Percentiles rank a stretch among this genome's conserved stretches.
phyloP scores from a whole-genome alignment of 2,113 vertebrate genomes.

The Cettia cetti region DNA sequence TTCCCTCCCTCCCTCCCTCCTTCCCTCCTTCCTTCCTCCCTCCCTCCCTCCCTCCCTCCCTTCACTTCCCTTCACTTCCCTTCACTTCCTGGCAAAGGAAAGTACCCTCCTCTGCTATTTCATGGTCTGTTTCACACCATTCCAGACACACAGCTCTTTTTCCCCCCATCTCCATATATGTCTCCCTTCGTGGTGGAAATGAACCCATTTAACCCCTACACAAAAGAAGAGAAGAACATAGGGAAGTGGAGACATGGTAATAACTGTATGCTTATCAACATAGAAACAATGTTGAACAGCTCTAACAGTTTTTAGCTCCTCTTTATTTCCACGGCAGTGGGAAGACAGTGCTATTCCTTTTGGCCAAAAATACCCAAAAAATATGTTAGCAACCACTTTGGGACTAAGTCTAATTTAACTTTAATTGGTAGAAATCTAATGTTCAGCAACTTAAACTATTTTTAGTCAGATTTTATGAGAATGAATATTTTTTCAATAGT shows the following conservation, averaged over 20 bases:
- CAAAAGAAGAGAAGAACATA: background rate
- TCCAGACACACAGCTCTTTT: background rate
- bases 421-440: background rate
- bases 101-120: background rate
- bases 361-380: background rate
- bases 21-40: too few species aligned
- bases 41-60: background rate
- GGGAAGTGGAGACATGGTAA: background rate
- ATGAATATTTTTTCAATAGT: background rate
- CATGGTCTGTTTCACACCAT: background rate
- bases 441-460: background rate
- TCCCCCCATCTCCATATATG: rapidly evolving
- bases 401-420: background rate
- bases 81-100: background rate
- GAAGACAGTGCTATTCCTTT: background rate
- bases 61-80: too few species aligned
- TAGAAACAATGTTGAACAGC: background rate
- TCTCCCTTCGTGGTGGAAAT: background rate
- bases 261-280: background rate
- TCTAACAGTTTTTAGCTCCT: background rate
- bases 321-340: background rate
- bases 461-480: background rate
- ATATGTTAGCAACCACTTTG: background rate
- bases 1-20: too few species aligned
- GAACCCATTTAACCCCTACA: background rate